Conservation (phyloP, 2,888 invertebrate genomes). For the Sericinus montela region DNA sequence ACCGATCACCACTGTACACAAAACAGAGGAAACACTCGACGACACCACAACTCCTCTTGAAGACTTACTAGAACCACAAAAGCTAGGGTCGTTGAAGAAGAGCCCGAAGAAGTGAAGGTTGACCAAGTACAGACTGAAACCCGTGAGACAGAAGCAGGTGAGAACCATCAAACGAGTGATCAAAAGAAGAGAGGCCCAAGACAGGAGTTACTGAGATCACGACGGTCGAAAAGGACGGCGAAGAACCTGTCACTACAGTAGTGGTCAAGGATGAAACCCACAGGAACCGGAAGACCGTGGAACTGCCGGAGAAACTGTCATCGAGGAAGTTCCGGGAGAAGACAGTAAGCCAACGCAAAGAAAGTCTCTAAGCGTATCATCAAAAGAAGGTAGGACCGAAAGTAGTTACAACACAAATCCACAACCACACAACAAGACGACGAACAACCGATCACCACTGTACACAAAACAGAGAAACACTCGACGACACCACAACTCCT, state of each 20-base stretch:
- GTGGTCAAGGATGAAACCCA: neutral
- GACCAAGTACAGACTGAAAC: conserved; percentile 15
- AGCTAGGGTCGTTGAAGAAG: conserved; percentile 1
- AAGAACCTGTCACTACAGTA: conserved; percentile 21
- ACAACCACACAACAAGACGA: no score
- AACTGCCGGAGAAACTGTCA: conserved; percentile 6
- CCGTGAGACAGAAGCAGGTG: conserved; percentile 10
- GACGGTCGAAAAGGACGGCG: conserved; percentile 28
- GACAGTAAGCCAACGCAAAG: no score
- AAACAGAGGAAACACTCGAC: conserved; percentile 17
- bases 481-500: no score
- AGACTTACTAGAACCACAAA: conserved; percentile 26
- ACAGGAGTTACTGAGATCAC: conserved; percentile 25
- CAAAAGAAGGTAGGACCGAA: no score
- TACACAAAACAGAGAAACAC: no score
- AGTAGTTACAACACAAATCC: no score
- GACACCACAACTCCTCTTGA: conserved; percentile 8
- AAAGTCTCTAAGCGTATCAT: no score
- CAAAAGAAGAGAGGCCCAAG: neutral
- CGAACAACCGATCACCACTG: no score
- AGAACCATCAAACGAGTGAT: conserved; percentile 15
- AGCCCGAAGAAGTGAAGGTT: conserved; percentile 24
- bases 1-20: conserved; percentile 31
- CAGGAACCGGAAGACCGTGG: no score
- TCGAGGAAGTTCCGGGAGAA: neutral